phyloP scores from a whole-genome alignment of 2,888 invertebrate species.

The Escarpia spicata region DNA sequence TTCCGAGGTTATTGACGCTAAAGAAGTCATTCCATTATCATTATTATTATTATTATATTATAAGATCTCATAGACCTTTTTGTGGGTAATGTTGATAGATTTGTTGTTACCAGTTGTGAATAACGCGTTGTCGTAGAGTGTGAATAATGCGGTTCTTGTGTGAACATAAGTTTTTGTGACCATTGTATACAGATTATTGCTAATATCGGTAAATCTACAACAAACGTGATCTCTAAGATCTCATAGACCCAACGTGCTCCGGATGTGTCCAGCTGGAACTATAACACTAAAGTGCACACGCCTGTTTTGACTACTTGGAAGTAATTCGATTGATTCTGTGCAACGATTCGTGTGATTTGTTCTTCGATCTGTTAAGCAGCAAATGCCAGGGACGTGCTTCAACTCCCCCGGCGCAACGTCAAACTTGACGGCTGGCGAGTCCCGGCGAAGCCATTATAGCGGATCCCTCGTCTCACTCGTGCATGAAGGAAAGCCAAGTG shows the following conservation, averaged over 20 bases:
- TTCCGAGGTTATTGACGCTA: no score
- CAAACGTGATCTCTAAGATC: not conserved
- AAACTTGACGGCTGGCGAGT: not conserved
- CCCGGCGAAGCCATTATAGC: not conserved
- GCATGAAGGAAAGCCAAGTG: not conserved
- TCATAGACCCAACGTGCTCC: not conserved
- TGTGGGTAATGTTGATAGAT: no score
- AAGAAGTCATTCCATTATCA: no score
- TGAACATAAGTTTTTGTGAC: no score
- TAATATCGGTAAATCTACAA: not conserved
- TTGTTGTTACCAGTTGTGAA: no score
- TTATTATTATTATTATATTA: no score
- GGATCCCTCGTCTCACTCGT: not conserved
- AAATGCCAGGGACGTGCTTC: not conserved
- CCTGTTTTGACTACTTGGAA: not conserved
- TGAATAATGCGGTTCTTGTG: no score
- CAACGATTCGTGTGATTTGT: not conserved
- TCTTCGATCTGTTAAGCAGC: not conserved
- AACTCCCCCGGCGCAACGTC: not conserved
- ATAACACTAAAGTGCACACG: not conserved
- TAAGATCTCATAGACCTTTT: no score
- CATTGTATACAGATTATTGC: not conserved
- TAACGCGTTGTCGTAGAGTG: no score
- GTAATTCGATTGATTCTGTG: not conserved
- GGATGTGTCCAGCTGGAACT: not conserved